phyloP scores from a whole-genome alignment of 2,113 vertebrate genomes.

The Gymnocephalus cernua region DNA sequence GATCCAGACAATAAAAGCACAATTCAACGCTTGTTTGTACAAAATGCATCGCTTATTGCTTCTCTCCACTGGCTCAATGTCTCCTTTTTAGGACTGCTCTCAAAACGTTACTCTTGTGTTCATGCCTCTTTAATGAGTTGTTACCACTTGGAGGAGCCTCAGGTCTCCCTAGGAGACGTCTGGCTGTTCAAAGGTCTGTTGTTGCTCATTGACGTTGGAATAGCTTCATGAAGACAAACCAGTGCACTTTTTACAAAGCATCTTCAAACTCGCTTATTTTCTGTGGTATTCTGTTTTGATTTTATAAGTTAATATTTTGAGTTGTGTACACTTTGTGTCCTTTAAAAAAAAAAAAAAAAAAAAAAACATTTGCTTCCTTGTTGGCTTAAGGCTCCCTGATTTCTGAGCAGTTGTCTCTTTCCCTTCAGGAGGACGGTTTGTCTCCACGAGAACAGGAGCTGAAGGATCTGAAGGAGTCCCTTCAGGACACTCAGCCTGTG shows the following conservation, averaged over 20 bases:
- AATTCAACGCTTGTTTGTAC: not conserved
- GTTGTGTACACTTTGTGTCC: not conserved
- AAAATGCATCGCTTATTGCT: not conserved
- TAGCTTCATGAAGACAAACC: too few species aligned
- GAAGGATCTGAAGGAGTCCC: constrained; percentile 92
- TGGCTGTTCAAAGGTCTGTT: not conserved
- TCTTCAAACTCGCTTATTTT: not conserved
- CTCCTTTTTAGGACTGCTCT: not conserved
- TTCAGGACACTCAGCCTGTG: constrained; percentile 96
- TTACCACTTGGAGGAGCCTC: not conserved
- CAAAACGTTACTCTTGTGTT: not conserved
- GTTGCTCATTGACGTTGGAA: too few species aligned
- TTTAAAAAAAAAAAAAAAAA: too few species aligned
- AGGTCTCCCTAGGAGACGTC: not conserved
- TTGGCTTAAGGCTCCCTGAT: not conserved
- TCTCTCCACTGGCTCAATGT: not conserved
- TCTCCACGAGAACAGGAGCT: constrained; percentile 89
- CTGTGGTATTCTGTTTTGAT: not conserved
- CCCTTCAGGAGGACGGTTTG: constrained; percentile 87
- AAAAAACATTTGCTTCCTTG: not conserved
- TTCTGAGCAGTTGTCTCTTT: constrained; percentile 9
- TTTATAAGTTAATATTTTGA: not conserved
- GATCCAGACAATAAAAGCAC: not conserved
- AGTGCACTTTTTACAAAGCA: too few species aligned
- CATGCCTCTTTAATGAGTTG: not conserved